Conservation (phyloP, 2,113 vertebrate species). For the Numida meleagris region DNA sequence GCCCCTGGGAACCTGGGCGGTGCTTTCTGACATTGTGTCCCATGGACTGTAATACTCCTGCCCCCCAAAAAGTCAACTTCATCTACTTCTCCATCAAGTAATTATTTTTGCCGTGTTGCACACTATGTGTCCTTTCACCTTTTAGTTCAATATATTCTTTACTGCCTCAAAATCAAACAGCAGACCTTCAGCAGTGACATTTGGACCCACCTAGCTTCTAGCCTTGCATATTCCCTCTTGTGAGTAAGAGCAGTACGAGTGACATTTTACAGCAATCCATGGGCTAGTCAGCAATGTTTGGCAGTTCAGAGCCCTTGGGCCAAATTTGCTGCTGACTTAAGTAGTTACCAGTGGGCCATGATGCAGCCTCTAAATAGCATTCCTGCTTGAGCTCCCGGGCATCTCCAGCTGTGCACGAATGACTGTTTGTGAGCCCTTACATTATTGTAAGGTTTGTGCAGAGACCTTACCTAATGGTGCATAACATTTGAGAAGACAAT, state of each 20-base stretch:
- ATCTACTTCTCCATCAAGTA: background rate
- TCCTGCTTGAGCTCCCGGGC: background rate
- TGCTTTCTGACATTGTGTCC: background rate
- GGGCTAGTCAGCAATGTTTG: slow-evolving; percentile 25
- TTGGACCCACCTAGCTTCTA: slow-evolving; percentile 24
- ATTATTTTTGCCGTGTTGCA: background rate
- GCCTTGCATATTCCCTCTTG: slow-evolving; percentile 1
- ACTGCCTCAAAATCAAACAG: slow-evolving; percentile 5
- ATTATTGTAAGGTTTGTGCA: background rate
- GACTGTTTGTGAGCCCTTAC: slow-evolving; percentile 6
- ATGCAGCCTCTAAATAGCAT: slow-evolving; percentile 16
- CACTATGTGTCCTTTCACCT: background rate
- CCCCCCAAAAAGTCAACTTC: background rate
- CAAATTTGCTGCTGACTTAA: slow-evolving; percentile 42
- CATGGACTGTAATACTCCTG: background rate
- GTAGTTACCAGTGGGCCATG: slow-evolving; percentile 24
- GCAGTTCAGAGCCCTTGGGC: slow-evolving; percentile 41
- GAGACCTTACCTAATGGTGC: slow-evolving; percentile 37
- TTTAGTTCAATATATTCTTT: background rate
- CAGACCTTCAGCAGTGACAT: slow-evolving; percentile 44
- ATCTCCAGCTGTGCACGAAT: slow-evolving; percentile 6
- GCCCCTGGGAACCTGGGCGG: background rate
- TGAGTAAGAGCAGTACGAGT: background rate
- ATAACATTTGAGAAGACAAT: slow-evolving; percentile 26
- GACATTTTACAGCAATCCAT: slow-evolving; percentile 44